A percentile compares a stretch with the other conserved stretches of the same genome.
Evolutionary conservation across 1,140 invertebrate genomes (phyloP).

Genomic region (Bemisia tabaci): DNA sequence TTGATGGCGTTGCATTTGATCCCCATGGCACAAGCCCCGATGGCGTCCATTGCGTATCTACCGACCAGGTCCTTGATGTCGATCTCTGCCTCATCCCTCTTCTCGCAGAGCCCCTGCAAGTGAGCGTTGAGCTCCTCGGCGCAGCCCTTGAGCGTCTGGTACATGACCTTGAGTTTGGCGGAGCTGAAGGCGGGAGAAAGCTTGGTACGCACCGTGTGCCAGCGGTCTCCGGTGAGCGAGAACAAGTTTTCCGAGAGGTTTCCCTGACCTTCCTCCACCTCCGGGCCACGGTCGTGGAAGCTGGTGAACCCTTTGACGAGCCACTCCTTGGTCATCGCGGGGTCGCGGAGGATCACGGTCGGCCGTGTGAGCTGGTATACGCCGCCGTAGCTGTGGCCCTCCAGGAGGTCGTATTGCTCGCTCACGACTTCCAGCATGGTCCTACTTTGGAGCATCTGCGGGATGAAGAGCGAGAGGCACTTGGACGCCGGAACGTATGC

Average conservation of each 20-base stretch:
- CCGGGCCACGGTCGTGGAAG: conserved; percentile 28
- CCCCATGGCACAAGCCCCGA: no score
- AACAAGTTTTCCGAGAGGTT: conserved; percentile 22
- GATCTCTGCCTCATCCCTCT: conserved; percentile 28
- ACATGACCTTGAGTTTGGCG: conserved; percentile 38
- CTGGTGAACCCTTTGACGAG: conserved; percentile 35
- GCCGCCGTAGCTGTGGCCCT: conserved; percentile 21
- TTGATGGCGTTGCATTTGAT: conserved; percentile 40
- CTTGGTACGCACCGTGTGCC: conserved; percentile 31
- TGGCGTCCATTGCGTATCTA: conserved; percentile 46
- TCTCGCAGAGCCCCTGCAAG: no score
- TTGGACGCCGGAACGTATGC: no score
- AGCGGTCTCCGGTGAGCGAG: conserved; percentile 22
- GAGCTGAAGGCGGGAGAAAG: conserved; percentile 32
- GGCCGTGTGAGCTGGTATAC: conserved; percentile 19
- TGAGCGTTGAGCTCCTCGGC: conserved; percentile 23
- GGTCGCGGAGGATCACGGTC: conserved; percentile 28
- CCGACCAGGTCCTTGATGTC: conserved; percentile 41
- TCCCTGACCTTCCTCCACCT: conserved; percentile 18
- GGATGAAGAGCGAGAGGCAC: no score
- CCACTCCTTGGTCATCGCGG: conserved; percentile 32
- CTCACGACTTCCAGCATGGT: no score
- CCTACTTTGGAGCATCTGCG: no score
- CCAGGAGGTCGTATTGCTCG: no score
- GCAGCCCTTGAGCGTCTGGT: conserved; percentile 32